These are phyloP conservation scores for Seriola dumerili DNA, from an alignment of 2,113 vertebrate genomes.

Conservation along the genomic window DNA sequence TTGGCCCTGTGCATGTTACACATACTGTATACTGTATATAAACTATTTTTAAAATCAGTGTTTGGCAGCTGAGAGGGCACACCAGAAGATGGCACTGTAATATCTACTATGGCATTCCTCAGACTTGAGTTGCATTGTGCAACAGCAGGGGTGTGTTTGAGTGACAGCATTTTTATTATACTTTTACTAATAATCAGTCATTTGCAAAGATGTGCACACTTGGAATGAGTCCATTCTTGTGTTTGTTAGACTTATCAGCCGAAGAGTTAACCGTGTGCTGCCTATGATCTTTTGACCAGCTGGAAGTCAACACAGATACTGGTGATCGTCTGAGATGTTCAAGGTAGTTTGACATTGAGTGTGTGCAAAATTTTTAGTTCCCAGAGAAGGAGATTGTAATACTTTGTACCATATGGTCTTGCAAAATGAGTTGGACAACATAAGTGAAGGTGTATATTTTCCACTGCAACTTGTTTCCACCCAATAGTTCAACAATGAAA, in stretches of 20 bases:
- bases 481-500: background rate
- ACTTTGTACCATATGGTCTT: conserved; percentile 1
- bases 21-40: background rate
- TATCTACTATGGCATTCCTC: conserved; percentile 40
- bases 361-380: background rate
- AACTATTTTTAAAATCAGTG: conserved; percentile 13
- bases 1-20: background rate
- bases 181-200: background rate
- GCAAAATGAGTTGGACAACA: background rate
- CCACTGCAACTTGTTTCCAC: background rate
- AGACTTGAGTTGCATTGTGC: conserved; percentile 33
- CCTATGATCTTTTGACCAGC: conserved; percentile 14
- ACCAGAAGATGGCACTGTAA: conserved; percentile 78
- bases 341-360: background rate
- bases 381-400: background rate
- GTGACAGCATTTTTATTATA: conserved; percentile 15
- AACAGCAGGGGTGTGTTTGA: conserved; percentile 24
- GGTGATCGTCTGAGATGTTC: background rate
- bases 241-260: background rate
- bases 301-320: conserved; percentile 1
- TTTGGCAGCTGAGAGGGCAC: conserved; percentile 40
- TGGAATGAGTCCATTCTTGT: background rate
- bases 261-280: background rate
- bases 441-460: conserved; percentile 2
- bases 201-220: background rate